Percentiles rank a stretch among this genome's conserved stretches.
These are phyloP conservation scores for Echinarachnius parma DNA, from an alignment of 53 echinoderm and acorn worm species.

Conservation along the genomic window DNA sequence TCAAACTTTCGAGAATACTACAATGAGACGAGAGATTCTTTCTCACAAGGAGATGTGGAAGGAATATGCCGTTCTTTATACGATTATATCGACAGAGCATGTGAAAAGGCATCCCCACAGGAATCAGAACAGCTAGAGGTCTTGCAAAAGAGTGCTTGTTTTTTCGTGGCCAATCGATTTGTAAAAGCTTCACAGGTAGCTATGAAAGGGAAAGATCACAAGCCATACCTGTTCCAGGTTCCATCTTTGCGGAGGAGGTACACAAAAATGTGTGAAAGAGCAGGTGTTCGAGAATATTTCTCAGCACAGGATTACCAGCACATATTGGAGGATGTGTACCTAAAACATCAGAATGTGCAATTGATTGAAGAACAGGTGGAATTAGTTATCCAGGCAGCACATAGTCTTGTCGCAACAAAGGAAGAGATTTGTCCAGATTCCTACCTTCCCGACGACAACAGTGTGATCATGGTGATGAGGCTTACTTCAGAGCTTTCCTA, in stretches of 20 bases:
- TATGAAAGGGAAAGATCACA: background rate
- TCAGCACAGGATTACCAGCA: slow-evolving; percentile 2
- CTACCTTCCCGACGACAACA: slow-evolving; percentile 36
- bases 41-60: background rate
- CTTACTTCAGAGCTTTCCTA: slow-evolving; percentile 17
- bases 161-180: slow-evolving; percentile 25
- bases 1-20: slow-evolving; percentile 4
- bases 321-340: background rate
- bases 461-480: slow-evolving; percentile 12
- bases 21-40: background rate
- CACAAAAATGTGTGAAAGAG: background rate
- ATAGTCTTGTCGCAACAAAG: background rate
- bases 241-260: background rate
- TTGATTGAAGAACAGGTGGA: slow-evolving; percentile 2
- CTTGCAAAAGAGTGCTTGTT: slow-evolving; percentile 5
- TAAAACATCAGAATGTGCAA: background rate
- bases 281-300: slow-evolving; percentile 2
- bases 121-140: background rate
- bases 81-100: background rate
- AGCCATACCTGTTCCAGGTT: slow-evolving; percentile 32
- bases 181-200: slow-evolving; percentile 18
- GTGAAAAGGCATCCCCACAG: background rate
- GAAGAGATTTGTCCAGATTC: background rate
- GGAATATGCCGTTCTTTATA: background rate
- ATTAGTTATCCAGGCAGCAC: slow-evolving; percentile 25